These are phyloP conservation scores for Patagioenas fasciata DNA, from an alignment of 2,113 vertebrate species.

Conservation along the genomic window DNA sequence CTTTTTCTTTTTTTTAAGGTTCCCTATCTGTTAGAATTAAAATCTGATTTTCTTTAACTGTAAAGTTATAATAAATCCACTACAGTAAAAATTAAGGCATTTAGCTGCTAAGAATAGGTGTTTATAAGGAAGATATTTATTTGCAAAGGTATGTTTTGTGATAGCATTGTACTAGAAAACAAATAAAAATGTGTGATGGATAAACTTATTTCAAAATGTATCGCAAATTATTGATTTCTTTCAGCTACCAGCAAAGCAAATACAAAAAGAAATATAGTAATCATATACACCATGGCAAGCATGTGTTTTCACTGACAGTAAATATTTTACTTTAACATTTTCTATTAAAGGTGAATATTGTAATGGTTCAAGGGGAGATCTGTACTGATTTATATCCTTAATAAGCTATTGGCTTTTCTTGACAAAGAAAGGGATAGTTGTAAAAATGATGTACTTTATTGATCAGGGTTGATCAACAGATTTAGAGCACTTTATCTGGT, in stretches of 20 bases:
- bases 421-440: background rate
- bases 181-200: background rate
- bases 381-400: background rate
- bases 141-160: background rate
- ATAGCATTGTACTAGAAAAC: background rate
- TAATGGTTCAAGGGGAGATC: background rate
- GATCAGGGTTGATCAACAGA: background rate
- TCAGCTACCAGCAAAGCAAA: background rate
- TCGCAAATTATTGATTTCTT: conserved; percentile 22
- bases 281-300: background rate
- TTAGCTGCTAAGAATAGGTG: background rate
- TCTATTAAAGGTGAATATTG: background rate
- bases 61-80: background rate
- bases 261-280: background rate
- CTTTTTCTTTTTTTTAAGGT: background rate
- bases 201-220: conserved; percentile 11
- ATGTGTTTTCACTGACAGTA: background rate
- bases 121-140: background rate
- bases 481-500: background rate
- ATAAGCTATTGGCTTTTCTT: background rate
- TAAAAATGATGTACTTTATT: background rate
- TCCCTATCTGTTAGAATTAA: background rate
- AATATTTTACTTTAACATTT: conserved; percentile 13
- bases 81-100: background rate
- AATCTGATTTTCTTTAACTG: background rate